These are phyloP conservation scores for Stegastes partitus DNA, from an alignment of 2,113 vertebrate species.

Conservation along the genomic window DNA sequence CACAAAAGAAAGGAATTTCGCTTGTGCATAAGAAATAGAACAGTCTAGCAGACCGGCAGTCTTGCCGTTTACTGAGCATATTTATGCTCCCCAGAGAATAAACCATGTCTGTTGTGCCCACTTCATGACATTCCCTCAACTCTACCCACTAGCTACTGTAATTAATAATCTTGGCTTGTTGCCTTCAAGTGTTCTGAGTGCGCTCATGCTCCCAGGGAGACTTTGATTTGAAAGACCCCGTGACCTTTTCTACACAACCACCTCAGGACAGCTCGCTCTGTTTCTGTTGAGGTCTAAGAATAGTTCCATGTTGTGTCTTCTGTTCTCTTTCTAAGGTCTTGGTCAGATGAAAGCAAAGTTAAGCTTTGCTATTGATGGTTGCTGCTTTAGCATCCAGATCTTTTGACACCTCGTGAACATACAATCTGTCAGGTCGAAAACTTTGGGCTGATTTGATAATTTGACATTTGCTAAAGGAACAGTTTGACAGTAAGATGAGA, in stretches of 20 bases:
- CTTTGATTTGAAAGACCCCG: conserved; percentile 21
- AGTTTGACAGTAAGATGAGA: neutral
- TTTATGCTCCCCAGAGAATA: conserved; percentile 4
- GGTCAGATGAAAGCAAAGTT: no score
- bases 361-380: no score
- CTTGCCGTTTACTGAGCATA: neutral
- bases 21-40: neutral
- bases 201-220: neutral
- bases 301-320: neutral
- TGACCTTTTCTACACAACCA: conserved; percentile 27
- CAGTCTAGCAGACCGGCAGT: neutral
- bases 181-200: conserved; percentile 10
- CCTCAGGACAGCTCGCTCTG: neutral
- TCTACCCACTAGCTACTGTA: neutral
- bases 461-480: neutral
- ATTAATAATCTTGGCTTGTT: conserved; percentile 13
- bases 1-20: neutral
- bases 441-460: no score
- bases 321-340: neutral
- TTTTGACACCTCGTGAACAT: no score
- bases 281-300: neutral
- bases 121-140: conserved; percentile 4
- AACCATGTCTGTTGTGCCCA: conserved; percentile 3
- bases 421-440: no score
- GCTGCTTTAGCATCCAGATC: no score